These are phyloP conservation scores for Apomyelois bistriatella DNA, from an alignment of 2,888 invertebrate species.

Conservation along the genomic window DNA sequence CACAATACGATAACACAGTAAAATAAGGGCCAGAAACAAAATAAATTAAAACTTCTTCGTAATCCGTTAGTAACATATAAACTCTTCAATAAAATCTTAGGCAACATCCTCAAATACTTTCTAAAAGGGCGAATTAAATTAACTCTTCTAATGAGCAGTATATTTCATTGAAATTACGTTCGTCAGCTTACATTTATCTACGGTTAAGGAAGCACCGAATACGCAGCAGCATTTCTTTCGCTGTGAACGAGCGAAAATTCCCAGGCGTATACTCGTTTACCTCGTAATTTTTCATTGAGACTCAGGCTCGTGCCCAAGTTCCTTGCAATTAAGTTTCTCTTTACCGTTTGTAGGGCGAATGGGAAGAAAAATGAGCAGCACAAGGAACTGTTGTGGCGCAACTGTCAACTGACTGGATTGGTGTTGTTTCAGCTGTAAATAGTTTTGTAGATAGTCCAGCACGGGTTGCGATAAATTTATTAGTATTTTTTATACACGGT, in stretches of 20 bases:
- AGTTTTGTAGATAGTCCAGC: too few relatives aligned
- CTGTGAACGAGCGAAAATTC: conserved; percentile 51
- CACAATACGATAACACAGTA: too few relatives aligned
- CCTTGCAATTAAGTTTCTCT: conserved; percentile 80
- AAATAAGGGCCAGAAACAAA: too few relatives aligned
- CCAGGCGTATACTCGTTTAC: conserved; percentile 75
- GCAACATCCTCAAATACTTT: conserved; percentile 28
- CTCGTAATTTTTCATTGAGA: conserved; percentile 80
- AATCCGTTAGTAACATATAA: background rate
- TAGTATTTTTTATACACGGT: too few relatives aligned
- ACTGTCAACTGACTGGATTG: conserved; percentile 49
- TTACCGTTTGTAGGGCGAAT: conserved; percentile 68
- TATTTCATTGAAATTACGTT: conserved; percentile 62
- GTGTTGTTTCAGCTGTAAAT: conserved; percentile 18
- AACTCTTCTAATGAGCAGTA: conserved; percentile 52
- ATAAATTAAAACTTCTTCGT: too few relatives aligned
- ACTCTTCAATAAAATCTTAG: conserved; percentile 3
- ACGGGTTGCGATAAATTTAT: too few relatives aligned
- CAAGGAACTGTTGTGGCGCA: conserved; percentile 47
- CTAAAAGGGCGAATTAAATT: conserved; percentile 46
- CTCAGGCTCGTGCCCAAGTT: conserved; percentile 67
- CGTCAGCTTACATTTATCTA: conserved; percentile 64
- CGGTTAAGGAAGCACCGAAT: conserved; percentile 52
- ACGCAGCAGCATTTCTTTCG: conserved; percentile 63
- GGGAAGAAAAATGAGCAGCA: conserved; percentile 75